Conservation (phyloP, 2,113 vertebrate genomes). For the Puntigrus tetrazona region DNA sequence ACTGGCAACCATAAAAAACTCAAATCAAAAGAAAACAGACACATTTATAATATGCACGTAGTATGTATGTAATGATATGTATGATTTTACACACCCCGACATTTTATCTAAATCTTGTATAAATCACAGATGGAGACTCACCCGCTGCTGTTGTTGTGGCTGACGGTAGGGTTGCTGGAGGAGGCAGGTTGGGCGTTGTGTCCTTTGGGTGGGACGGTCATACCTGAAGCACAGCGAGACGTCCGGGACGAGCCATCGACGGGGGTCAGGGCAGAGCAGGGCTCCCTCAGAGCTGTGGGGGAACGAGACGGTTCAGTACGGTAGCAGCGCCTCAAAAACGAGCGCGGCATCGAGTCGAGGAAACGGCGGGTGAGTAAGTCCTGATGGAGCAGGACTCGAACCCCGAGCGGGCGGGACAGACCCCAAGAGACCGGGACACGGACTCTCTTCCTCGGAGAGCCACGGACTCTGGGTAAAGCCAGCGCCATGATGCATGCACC, state of each 20-base stretch:
- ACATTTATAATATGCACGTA: no score
- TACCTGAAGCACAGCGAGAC: conserved; percentile 79
- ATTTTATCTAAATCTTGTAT: no score
- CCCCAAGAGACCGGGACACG: conserved; percentile 61
- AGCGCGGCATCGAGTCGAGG: conserved; percentile 73
- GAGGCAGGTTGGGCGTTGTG: conserved; percentile 71
- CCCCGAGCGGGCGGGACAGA: conserved; percentile 73
- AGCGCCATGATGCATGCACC: conserved; percentile 54
- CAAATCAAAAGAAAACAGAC: no score
- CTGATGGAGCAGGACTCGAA: conserved; percentile 79
- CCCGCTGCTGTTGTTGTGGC: conserved; percentile 63
- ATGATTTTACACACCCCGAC: no score
- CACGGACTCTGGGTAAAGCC: not conserved
- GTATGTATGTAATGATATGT: no score
- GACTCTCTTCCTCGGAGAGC: conserved; percentile 6
- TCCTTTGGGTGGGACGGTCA: conserved; percentile 84
- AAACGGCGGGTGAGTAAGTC: conserved; percentile 82
- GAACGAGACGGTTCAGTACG: conserved; percentile 74
- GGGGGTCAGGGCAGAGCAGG: conserved; percentile 62
- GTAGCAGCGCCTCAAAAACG: conserved; percentile 66
- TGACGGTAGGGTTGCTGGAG: conserved; percentile 62
- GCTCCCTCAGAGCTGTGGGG: conserved; percentile 80
- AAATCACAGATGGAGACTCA: not conserved
- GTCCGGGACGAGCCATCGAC: conserved; percentile 80
- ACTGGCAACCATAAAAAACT: no score